Percentiles rank a stretch among this genome's conserved stretches.
Evolutionary conservation across 1,140 invertebrate genomes (phyloP).

Genomic region (Solenopsis invicta): DNA sequence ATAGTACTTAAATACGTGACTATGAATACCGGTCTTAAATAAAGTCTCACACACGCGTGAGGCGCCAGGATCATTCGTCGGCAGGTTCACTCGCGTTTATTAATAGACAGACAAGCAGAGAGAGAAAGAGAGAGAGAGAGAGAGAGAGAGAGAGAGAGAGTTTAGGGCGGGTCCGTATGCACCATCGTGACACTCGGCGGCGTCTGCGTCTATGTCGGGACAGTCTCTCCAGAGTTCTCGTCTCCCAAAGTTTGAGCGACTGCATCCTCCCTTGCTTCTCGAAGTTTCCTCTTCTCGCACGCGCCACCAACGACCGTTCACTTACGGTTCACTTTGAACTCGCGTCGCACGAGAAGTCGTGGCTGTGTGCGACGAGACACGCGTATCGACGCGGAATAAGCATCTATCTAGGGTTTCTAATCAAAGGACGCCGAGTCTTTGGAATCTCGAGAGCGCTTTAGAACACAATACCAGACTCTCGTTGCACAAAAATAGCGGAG

Average conservation of each 20-base stretch:
- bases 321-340: constrained; percentile 21
- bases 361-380: background rate
- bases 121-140: background rate
- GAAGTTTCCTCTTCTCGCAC: constrained; percentile 12
- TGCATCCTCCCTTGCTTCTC: constrained; percentile 50
- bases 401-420: background rate
- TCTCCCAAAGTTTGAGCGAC: constrained; percentile 73
- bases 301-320: constrained; percentile 12
- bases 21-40: too few relatives aligned
- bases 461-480: background rate
- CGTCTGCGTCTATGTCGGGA: constrained; percentile 59
- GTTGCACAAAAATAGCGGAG: too few relatives aligned
- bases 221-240: constrained; percentile 71
- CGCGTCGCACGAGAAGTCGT: background rate
- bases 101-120: constrained; percentile 21
- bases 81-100: constrained; percentile 37
- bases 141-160: background rate
- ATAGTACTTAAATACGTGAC: too few relatives aligned
- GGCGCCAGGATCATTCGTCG: background rate
- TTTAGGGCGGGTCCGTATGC: constrained; percentile 46
- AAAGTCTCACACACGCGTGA: background rate
- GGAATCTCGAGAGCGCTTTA: background rate
- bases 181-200: constrained; percentile 63
- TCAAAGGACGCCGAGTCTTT: background rate
- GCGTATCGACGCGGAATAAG: background rate